Percentiles rank a stretch among this genome's conserved stretches.
Evolutionary conservation across 2,113 vertebrate genomes (phyloP).

Genomic region (Labrus mixtus): DNA sequence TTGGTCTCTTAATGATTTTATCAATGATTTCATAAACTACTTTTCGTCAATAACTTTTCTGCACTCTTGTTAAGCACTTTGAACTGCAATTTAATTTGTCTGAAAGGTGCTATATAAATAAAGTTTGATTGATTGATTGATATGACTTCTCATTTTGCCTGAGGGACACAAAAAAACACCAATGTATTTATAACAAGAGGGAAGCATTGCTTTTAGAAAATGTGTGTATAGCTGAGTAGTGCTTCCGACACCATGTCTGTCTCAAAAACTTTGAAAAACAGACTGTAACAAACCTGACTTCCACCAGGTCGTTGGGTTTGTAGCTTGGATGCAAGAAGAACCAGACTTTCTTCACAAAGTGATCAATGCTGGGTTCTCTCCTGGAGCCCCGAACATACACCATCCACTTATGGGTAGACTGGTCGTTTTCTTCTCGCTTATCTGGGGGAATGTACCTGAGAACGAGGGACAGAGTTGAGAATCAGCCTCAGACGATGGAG

Average conservation of each 20-base stretch:
- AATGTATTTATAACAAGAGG: neutral
- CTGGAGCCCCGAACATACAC: slow-evolving; percentile 96
- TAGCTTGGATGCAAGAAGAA: slow-evolving; percentile 99
- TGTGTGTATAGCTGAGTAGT: neutral
- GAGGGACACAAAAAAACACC: slow-evolving; percentile 24
- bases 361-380: slow-evolving; percentile 95
- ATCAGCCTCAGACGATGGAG: neutral
- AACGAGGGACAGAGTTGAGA: neutral
- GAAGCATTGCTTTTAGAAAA: neutral
- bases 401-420: slow-evolving; percentile 99
- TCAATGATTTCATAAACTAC: no score
- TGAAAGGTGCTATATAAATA: no score
- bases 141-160: slow-evolving; percentile 26
- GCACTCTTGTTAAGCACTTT: no score
- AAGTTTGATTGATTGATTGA: no score
- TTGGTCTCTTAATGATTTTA: no score
- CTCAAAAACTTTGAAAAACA: slow-evolving; percentile 1
- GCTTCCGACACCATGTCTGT: neutral
- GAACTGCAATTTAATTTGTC: no score
- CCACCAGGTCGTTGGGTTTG: slow-evolving; percentile 98
- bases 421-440: slow-evolving; percentile 98
- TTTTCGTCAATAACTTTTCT: no score
- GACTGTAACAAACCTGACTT: slow-evolving; percentile 90
- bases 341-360: slow-evolving; percentile 99
- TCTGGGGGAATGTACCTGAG: slow-evolving; percentile 98